A percentile compares a stretch with the other conserved stretches of the same genome.
Evolutionary conservation across 2,888 invertebrate genomes (phyloP).

Genomic region (Liposcelis brunnea): DNA sequence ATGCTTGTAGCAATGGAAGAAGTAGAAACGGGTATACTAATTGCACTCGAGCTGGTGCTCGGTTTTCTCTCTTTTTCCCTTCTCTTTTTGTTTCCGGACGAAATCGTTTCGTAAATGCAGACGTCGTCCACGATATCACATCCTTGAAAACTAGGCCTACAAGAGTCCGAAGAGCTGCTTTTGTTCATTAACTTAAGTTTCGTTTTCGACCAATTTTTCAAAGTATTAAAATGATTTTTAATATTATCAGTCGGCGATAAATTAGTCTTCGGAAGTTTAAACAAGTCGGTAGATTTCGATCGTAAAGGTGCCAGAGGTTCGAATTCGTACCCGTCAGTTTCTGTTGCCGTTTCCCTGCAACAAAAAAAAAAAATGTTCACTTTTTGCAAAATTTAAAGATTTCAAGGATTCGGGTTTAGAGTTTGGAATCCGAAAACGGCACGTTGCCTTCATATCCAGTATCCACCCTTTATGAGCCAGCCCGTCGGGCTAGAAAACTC

Average conservation of each 20-base stretch:
- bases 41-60: slow-evolving; percentile 30
- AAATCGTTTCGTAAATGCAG: slow-evolving; percentile 41
- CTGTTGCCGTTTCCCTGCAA: slow-evolving; percentile 22
- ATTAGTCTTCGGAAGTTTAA: slow-evolving; percentile 1
- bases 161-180: slow-evolving; percentile 28
- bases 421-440: no score
- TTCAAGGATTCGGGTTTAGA: no score
- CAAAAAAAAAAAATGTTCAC: slow-evolving; percentile 3
- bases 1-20: no score
- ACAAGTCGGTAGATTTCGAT: slow-evolving; percentile 5
- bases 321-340: slow-evolving; percentile 19
- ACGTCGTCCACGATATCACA: slow-evolving; percentile 36
- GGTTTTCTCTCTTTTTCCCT: slow-evolving; percentile 54
- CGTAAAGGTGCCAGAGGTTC: slow-evolving; percentile 10
- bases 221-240: slow-evolving; percentile 56
- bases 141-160: slow-evolving; percentile 26
- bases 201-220: slow-evolving; percentile 73
- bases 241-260: slow-evolving; percentile 36
- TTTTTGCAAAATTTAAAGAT: no score
- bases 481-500: no score
- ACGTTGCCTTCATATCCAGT: no score
- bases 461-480: no score
- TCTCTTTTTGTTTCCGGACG: slow-evolving; percentile 41
- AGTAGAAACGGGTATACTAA: no score
- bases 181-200: slow-evolving; percentile 51